These are phyloP conservation scores for Dallia pectoralis DNA, from an alignment of 2,797 vertebrate species.

Conservation along the genomic window DNA sequence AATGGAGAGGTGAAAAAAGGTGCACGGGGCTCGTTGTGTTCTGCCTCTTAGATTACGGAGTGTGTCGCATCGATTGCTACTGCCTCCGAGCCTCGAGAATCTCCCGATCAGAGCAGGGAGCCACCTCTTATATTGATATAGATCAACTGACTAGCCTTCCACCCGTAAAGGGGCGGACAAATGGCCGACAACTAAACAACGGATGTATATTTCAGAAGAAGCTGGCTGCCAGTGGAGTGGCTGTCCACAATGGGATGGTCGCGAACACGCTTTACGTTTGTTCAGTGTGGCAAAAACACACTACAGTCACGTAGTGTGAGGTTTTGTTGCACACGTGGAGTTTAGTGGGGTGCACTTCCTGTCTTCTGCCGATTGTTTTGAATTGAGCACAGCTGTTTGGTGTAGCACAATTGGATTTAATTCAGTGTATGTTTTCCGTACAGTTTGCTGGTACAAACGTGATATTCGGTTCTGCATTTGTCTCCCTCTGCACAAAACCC, in stretches of 20 bases:
- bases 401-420: too few species aligned
- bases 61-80: constrained; percentile 63
- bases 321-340: too few species aligned
- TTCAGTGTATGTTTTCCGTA: too few species aligned
- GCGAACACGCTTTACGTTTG: neutral
- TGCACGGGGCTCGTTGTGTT: constrained; percentile 48
- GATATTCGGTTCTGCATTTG: too few species aligned
- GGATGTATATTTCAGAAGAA: constrained; percentile 49
- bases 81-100: constrained; percentile 49
- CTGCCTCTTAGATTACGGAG: constrained; percentile 17
- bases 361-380: too few species aligned
- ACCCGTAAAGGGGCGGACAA: constrained; percentile 39
- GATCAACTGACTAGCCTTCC: constrained; percentile 54
- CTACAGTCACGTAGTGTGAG: too few species aligned
- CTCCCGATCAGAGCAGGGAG: constrained; percentile 61
- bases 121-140: constrained; percentile 65
- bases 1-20: constrained; percentile 13
- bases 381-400: too few species aligned
- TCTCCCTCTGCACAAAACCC: too few species aligned
- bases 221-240: constrained; percentile 41
- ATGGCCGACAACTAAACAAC: constrained; percentile 32
- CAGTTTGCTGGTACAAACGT: too few species aligned
- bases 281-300: neutral
- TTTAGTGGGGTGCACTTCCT: too few species aligned
- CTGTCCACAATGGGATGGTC: neutral